Evolutionary conservation across 2,113 vertebrate species (phyloP), one percentile per base, ranked within the genome.

Genomic region (Phyllopteryx taeniolatus): DNA sequence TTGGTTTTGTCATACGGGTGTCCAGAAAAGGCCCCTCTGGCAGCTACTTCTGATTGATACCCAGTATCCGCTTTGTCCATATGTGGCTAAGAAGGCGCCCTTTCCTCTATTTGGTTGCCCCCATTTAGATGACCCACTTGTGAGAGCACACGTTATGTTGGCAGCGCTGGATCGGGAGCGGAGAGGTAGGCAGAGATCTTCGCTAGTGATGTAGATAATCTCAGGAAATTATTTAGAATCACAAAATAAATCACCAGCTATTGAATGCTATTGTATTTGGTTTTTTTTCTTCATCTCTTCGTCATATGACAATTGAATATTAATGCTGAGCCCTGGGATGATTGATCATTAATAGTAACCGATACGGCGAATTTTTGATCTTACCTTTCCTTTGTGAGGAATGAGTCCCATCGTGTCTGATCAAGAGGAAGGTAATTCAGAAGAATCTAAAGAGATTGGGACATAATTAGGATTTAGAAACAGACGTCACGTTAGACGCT

Each of bases 401-500:
- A 93, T 10, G 95, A 92, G 35, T 92, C 94, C 97, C 98, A 99
- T 84, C 94, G 78, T 3, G 91, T 90, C 86, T 94, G 95, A 77
- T 99, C 95, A 66, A 91, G 78, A 51, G 98, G 98, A 70, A 99
- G 95, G 86, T 98, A 99, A 89, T 99, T 98, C 27, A 99, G 90
- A 71, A 99, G 95, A 79, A 99, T 95, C 98, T 99, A 85, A 14
- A 77, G 2, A 57, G 35, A 22, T 22, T 7, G 9, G 43, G 57
- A 69, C 7, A 69, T 17, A 56, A 46, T 0, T 4, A 43, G 43
- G 12, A 63, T 14, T n/a, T 11, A 43, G 9, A 65, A 43, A 43
- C 20, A 61, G 7, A 33, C 35, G 1, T 27, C 27, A 14, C 19
- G 19, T n/a, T 57, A 11, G 22, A 57, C 3, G 22, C 14, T 27